Base-by-base conservation (phyloP, 1,140 invertebrate genomes). In the Drosophila orena region DNA sequence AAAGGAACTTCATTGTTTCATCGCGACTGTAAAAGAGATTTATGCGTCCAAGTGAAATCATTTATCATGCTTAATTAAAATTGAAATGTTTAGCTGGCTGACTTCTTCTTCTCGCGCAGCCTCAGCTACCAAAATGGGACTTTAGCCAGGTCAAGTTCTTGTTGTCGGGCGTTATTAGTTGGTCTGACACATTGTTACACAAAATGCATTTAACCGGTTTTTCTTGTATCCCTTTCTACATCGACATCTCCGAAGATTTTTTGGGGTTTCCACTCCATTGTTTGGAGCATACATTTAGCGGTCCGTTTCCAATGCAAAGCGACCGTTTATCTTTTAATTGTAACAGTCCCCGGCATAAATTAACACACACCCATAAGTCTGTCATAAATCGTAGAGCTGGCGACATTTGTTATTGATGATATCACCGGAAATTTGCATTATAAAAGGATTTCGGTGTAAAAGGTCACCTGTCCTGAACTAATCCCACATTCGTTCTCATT, bases 31-130 rank as follows among this genome's bases (percentile, higher is more conserved):
- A 74, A 90, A 83, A 90, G 73, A 91, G 90, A 91, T 91, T 91
- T 91, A 91, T 91, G 73, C 74, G 81, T 77, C 79, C 89, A 85
- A 77, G 81, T 91, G 90, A 91, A 88, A 91, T 90, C 90, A 91
- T 91, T 91, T 91, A 91, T 91, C 90, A 91, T 91, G 90, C 90
- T 91, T 91, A 91, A 91, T 91, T 91, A 91, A 91, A 91, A 91
- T 81, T 90, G 85, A 90, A 90, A 90, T 89, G 84, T 89, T 90
- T 89, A 80, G 85, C 77, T 61, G 79, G 84, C 68, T 77, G 73
- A 77, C 84, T 79, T 88, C 79, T 77, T 77, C 57, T 58, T 14
- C 15, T 27, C 44, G 43, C 47, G 40, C 34, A 68, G 49, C 66
- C 69, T 69, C 66, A 68, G 68, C 68, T 71, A 71, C 68, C 68